A percentile compares a stretch with the other conserved stretches of the same genome.
Conservation (phyloP, 1,140 invertebrate species). For the Conus ventricosus region DNA sequence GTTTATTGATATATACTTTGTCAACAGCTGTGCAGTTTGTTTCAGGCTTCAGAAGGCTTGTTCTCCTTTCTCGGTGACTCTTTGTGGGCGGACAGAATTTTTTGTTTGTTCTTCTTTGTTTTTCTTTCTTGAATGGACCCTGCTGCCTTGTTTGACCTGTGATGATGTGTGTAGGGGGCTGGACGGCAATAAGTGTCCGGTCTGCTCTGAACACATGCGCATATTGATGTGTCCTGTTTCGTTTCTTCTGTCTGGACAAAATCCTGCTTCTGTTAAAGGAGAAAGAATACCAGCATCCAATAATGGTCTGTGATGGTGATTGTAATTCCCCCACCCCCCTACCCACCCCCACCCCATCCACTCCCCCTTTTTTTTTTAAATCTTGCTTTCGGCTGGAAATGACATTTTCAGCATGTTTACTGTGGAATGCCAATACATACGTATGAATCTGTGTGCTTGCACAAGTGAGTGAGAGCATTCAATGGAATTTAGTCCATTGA, state of each 20-base stretch:
- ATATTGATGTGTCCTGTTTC: too few relatives aligned
- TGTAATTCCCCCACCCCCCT: too few relatives aligned
- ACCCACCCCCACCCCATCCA: not conserved
- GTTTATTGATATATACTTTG: too few relatives aligned
- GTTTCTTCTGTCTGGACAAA: not conserved
- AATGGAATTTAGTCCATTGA: not conserved
- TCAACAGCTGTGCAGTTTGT: not conserved
- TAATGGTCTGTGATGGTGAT: not conserved
- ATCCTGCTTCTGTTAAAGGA: not conserved
- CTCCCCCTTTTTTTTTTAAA: too few relatives aligned
- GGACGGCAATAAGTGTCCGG: not conserved
- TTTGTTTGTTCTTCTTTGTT: too few relatives aligned
- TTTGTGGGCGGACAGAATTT: too few relatives aligned
- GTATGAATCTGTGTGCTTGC: not conserved
- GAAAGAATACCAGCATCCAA: not conserved
- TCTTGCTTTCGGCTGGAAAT: not conserved
- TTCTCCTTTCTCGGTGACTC: not conserved
- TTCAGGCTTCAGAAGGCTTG: not conserved
- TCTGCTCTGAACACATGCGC: too few relatives aligned
- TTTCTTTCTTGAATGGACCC: not conserved
- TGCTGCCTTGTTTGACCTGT: constrained; percentile 3
- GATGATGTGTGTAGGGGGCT: not conserved
- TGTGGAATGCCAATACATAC: not conserved
- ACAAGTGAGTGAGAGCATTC: not conserved
- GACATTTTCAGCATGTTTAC: too few relatives aligned